Conservation (phyloP, 1,140 invertebrate species). For the Eumaeus atala region DNA sequence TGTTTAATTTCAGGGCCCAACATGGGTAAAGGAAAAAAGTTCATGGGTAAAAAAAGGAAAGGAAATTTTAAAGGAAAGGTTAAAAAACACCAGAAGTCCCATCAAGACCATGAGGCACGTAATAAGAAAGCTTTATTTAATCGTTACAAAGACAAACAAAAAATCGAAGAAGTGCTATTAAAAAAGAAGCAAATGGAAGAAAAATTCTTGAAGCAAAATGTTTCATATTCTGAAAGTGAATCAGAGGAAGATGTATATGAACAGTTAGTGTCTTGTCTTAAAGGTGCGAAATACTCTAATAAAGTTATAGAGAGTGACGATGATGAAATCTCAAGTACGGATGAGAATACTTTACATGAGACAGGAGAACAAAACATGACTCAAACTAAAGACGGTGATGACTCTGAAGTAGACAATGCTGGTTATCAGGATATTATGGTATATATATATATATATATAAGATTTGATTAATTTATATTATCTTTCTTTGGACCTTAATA, state of each 20-base stretch:
- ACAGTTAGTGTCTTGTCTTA: conserved; percentile 75
- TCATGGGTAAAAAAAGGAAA: conserved; percentile 37
- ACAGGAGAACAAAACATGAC: background rate
- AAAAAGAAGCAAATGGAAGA: conserved; percentile 57
- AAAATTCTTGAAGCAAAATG: conserved; percentile 39
- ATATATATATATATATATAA: no score
- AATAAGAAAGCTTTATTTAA: conserved; percentile 69
- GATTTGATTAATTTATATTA: no score
- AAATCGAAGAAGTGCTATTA: conserved; percentile 54
- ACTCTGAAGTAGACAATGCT: background rate
- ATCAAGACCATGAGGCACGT: conserved; percentile 34
- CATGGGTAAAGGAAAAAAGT: conserved; percentile 48
- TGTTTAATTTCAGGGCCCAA: no score
- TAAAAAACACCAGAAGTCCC: conserved; percentile 45
- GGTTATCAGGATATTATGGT: background rate
- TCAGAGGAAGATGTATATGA: conserved; percentile 74
- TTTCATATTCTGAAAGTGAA: conserved; percentile 59
- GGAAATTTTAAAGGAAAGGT: conserved; percentile 27
- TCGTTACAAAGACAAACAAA: conserved; percentile 67
- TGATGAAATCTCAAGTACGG: conserved; percentile 22
- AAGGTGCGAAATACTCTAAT: conserved; percentile 28
- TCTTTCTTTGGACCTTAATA: no score
- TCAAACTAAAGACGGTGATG: background rate
- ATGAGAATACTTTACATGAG: background rate
- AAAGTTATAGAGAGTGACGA: conserved; percentile 43